Evolutionary conservation across 1,140 invertebrate species (phyloP).

Genomic region (Ceratitis capitata): DNA sequence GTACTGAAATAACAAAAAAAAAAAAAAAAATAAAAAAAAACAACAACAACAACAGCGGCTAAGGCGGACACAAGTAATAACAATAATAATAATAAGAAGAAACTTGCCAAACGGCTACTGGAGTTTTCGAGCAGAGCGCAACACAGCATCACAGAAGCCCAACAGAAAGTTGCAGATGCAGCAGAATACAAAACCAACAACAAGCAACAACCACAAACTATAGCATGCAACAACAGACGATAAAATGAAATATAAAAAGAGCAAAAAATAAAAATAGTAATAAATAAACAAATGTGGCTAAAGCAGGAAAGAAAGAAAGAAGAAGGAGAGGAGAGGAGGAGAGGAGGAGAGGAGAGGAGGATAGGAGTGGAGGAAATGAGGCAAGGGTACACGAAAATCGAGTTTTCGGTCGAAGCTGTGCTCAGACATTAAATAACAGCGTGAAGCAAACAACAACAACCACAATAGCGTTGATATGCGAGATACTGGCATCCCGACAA

Average conservation of each 20-base stretch:
- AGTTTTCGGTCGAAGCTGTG: no score
- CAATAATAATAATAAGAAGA: constrained; percentile 38
- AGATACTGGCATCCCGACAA: constrained; percentile 2
- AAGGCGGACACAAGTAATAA: constrained; percentile 44
- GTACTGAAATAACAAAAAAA: neutral
- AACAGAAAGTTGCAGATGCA: neutral
- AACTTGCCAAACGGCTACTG: constrained; percentile 62
- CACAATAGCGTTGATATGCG: neutral
- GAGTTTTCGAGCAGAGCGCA: constrained; percentile 56
- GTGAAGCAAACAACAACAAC: neutral
- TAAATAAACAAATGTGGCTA: neutral
- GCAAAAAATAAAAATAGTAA: neutral
- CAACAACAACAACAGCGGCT: constrained; percentile 36
- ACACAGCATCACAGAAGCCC: neutral
- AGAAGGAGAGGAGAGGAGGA: no score
- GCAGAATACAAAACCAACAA: neutral
- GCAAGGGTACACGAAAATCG: no score
- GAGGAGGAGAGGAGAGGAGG: neutral
- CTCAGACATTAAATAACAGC: neutral
- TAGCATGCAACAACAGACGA: neutral
- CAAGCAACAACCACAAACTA: neutral
- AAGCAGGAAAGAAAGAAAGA: neutral
- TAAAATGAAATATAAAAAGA: no score
- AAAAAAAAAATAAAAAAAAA: neutral
- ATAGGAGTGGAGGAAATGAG: neutral